Percentiles rank a stretch among this genome's conserved stretches.
phyloP scores from a whole-genome alignment of 1,140 invertebrate species.

The Paramacrobiotus metropolitanus region DNA sequence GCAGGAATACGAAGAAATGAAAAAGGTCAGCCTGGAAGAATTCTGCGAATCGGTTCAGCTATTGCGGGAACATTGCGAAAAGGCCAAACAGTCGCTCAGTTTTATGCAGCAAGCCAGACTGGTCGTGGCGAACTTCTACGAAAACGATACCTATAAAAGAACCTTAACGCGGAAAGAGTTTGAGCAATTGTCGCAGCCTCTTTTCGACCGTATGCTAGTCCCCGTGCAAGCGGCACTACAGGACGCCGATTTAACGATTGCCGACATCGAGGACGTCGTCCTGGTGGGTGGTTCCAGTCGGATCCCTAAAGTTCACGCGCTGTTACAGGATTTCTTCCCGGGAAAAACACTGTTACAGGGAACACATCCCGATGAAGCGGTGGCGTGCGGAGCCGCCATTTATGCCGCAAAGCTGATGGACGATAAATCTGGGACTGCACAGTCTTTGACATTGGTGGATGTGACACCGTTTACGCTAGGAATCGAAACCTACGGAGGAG shows the following conservation, averaged over 20 bases:
- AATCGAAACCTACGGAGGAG: no score
- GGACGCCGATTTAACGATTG: not conserved
- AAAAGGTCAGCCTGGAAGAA: not conserved
- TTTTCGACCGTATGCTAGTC: not conserved
- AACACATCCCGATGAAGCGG: not conserved
- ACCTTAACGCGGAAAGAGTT: not conserved
- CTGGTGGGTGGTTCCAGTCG: not conserved
- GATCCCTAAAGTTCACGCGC: not conserved
- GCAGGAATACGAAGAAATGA: not conserved
- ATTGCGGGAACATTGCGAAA: not conserved
- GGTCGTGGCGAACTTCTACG: not conserved
- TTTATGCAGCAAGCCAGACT: no score
- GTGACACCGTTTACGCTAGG: not conserved
- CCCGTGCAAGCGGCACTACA: not conserved
- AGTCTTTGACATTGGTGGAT: not conserved
- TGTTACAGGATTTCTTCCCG: not conserved
- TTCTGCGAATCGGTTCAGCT: not conserved
- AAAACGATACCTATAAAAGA: not conserved
- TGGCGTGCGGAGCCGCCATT: not conserved
- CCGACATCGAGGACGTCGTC: not conserved
- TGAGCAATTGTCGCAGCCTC: not conserved
- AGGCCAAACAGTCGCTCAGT: not conserved
- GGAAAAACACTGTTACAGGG: not conserved
- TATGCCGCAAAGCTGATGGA: not conserved
- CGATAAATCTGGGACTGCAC: not conserved